phyloP scores from a whole-genome alignment of 1,140 invertebrate species.

The Condylostylus longicornis region DNA sequence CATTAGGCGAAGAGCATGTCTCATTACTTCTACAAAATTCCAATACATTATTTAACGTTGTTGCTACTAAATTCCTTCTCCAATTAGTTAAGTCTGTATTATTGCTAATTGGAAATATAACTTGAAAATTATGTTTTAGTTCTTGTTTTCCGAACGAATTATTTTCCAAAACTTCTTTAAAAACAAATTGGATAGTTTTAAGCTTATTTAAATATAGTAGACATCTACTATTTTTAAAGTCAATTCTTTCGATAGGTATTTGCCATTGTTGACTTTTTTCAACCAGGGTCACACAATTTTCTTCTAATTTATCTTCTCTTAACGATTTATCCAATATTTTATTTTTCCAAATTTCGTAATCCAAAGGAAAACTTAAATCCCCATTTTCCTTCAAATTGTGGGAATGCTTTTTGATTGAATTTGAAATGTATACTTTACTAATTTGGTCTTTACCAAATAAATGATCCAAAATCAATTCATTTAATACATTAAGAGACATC shows the following conservation, averaged over 20 bases:
- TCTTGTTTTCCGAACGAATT: neutral
- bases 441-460: too few species aligned
- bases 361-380: slow-evolving; percentile 37
- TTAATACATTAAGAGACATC: too few species aligned
- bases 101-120: neutral
- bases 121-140: neutral
- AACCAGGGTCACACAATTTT: too few species aligned
- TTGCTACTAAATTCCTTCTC: neutral
- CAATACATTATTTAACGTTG: neutral
- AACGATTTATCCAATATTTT: neutral
- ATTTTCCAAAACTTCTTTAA: neutral
- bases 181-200: neutral
- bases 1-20: too few species aligned
- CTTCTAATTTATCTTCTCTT: neutral
- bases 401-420: slow-evolving; percentile 35
- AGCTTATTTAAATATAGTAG: neutral
- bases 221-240: slow-evolving; percentile 4
- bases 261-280: neutral
- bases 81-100: neutral
- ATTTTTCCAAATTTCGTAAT: slow-evolving; percentile 35
- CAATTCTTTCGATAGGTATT: slow-evolving; percentile 2
- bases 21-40: slow-evolving; percentile 1
- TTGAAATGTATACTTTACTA: too few species aligned
- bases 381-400: slow-evolving; percentile 33
- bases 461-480: too few species aligned